Conservation (phyloP, 2,113 vertebrate genomes). For the Grallaria varia region DNA sequence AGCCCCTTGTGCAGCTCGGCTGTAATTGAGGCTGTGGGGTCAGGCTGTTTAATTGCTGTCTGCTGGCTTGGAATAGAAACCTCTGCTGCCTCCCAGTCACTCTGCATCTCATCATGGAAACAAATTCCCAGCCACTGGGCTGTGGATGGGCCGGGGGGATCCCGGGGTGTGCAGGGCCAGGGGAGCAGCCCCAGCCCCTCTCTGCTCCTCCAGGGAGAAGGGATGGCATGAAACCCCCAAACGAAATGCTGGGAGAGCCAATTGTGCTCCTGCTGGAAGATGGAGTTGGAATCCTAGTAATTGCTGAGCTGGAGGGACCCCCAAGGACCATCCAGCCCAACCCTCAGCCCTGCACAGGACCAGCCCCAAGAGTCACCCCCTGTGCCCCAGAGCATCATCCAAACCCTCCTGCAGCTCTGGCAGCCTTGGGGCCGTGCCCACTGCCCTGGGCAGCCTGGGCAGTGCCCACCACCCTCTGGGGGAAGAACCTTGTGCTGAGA, state of each 20-base stretch:
- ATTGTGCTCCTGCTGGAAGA: background rate
- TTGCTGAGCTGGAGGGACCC: background rate
- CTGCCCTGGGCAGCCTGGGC: background rate
- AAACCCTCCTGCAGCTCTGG: background rate
- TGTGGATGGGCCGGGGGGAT: background rate
- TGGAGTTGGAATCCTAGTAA: background rate
- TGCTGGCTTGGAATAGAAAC: conserved; percentile 73
- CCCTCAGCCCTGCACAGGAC: background rate
- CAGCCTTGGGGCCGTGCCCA: background rate
- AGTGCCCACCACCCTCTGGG: background rate
- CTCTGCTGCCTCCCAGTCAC: conserved; percentile 5
- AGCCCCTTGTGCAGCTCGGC: conserved; percentile 20
- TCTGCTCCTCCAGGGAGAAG: background rate
- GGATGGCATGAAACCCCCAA: background rate
- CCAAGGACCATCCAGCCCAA: background rate
- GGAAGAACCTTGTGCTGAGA: background rate
- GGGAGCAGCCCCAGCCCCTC: background rate
- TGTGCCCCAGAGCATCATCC: background rate
- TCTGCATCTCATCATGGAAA: conserved; percentile 42
- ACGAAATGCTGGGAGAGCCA: accelerated
- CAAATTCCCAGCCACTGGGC: conserved; percentile 27
- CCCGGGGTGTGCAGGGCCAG: background rate
- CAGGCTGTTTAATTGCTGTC: conserved; percentile 69
- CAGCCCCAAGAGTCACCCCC: background rate
- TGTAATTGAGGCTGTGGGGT: conserved; percentile 69